A percentile compares a stretch with the other conserved stretches of the same genome.
These are phyloP conservation scores for Tinea pellionella DNA, from an alignment of 2,888 invertebrate species.

Conservation along the genomic window DNA sequence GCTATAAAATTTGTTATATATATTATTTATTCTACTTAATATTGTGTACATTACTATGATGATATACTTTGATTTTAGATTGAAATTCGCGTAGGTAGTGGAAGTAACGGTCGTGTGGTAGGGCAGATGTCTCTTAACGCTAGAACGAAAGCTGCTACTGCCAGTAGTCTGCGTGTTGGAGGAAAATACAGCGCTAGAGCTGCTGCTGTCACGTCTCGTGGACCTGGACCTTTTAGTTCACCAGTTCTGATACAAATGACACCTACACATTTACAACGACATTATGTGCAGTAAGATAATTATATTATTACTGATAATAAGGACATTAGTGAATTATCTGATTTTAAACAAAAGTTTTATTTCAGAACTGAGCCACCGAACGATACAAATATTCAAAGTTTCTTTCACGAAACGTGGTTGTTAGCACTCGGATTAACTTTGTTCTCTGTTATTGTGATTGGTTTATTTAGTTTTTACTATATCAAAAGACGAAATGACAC, in stretches of 20 bases:
- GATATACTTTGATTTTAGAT: conserved; percentile 29
- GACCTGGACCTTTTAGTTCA: conserved; percentile 88
- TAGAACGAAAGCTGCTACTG: conserved; percentile 87
- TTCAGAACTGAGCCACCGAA: conserved; percentile 58
- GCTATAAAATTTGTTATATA: not conserved
- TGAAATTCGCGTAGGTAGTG: conserved; percentile 50
- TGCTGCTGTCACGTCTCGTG: conserved; percentile 88
- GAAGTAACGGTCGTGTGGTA: conserved; percentile 57
- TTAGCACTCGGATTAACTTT: conserved; percentile 50
- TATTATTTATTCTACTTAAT: not conserved
- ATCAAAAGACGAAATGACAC: conserved; percentile 49
- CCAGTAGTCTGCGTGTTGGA: conserved; percentile 88
- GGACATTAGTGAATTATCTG: not conserved
- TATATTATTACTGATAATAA: not conserved
- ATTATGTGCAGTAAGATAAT: conserved; percentile 53
- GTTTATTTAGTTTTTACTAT: conserved; percentile 54
- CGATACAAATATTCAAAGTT: conserved; percentile 50
- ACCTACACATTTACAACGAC: conserved; percentile 62
- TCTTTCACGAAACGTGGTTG: conserved; percentile 60
- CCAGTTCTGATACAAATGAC: conserved; percentile 81
- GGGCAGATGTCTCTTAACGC: conserved; percentile 90
- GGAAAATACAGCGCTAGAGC: conserved; percentile 89
- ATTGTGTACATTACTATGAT: not conserved
- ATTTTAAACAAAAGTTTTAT: not conserved
- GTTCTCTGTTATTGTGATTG: conserved; percentile 51